A percentile compares a stretch with the other conserved stretches of the same genome.
These are phyloP conservation scores for Myrmecobius fasciatus DNA, from an alignment of 2,113 vertebrate species.

Conservation along the genomic window DNA sequence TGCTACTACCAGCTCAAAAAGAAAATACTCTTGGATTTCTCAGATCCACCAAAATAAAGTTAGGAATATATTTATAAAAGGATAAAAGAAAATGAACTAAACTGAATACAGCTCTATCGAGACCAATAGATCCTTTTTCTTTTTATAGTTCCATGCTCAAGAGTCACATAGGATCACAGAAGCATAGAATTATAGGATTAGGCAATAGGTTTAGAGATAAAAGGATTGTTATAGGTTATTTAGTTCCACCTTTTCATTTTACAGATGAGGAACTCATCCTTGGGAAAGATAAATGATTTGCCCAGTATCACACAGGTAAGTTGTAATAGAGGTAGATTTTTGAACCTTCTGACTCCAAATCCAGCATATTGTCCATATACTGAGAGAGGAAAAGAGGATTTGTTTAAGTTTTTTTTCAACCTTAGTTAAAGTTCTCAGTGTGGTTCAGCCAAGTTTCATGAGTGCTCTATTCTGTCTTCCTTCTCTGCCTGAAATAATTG, in stretches of 20 bases:
- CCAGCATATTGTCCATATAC: neutral
- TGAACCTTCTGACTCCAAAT: neutral
- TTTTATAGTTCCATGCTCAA: neutral
- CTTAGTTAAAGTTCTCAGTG: neutral
- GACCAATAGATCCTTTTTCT: neutral
- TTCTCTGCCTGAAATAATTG: neutral
- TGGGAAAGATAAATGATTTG: neutral
- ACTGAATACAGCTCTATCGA: neutral
- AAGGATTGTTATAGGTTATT: neutral
- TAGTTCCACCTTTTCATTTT: neutral
- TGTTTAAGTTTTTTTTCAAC: neutral
- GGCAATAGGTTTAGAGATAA: neutral
- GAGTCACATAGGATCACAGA: neutral
- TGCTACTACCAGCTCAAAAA: constrained; percentile 34
- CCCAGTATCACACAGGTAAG: neutral
- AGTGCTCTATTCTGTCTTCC: neutral
- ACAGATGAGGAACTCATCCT: neutral
- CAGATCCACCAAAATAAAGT: constrained; percentile 54
- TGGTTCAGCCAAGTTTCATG: neutral
- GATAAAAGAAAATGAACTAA: constrained; percentile 30
- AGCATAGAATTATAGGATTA: neutral
- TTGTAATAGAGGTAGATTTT: neutral
- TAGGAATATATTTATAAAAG: constrained; percentile 32
- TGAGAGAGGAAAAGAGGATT: neutral
- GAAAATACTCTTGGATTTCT: constrained; percentile 69